Conservation (phyloP, 2,888 invertebrate genomes). For the Chironomus tentans region DNA sequence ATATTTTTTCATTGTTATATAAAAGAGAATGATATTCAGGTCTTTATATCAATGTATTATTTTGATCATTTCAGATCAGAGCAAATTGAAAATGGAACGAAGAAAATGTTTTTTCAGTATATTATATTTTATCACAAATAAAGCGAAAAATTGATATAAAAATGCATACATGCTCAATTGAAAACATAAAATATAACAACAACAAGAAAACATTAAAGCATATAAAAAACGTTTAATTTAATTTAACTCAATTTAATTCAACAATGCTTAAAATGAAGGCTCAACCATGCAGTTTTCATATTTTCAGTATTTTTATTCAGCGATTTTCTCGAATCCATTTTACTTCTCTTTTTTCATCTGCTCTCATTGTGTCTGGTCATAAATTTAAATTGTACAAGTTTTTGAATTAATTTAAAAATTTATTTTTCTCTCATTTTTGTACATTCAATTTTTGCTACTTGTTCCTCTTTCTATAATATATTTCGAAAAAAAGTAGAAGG, state of each 20-base stretch:
- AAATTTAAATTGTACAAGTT: slow-evolving; percentile 27
- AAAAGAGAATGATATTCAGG: not conserved
- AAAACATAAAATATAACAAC: not conserved
- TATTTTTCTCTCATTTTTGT: slow-evolving; percentile 9
- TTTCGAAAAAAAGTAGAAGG: not conserved
- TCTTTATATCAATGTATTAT: not conserved
- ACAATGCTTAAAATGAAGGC: slow-evolving; percentile 6
- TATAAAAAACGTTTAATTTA: slow-evolving; percentile 23
- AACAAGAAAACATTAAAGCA: not conserved
- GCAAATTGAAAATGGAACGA: too few species aligned
- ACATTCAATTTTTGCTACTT: slow-evolving; percentile 8
- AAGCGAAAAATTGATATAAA: slow-evolving; percentile 12
- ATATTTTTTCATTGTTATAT: not conserved
- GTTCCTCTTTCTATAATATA: not conserved
- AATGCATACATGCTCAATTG: slow-evolving; percentile 2
- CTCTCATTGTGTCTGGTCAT: slow-evolving; percentile 2
- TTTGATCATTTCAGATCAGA: too few species aligned
- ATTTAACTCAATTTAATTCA: slow-evolving; percentile 25
- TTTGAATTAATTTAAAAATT: slow-evolving; percentile 26
- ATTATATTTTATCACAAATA: not conserved
- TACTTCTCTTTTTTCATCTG: not conserved
- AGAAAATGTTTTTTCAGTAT: not conserved
- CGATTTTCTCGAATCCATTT: not conserved
- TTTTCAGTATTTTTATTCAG: slow-evolving; percentile 1
- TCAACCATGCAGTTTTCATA: slow-evolving; percentile 13